These are phyloP conservation scores for Platyrinchus mystaceus DNA, from an alignment of 2,797 vertebrate species.

Conservation along the genomic window DNA sequence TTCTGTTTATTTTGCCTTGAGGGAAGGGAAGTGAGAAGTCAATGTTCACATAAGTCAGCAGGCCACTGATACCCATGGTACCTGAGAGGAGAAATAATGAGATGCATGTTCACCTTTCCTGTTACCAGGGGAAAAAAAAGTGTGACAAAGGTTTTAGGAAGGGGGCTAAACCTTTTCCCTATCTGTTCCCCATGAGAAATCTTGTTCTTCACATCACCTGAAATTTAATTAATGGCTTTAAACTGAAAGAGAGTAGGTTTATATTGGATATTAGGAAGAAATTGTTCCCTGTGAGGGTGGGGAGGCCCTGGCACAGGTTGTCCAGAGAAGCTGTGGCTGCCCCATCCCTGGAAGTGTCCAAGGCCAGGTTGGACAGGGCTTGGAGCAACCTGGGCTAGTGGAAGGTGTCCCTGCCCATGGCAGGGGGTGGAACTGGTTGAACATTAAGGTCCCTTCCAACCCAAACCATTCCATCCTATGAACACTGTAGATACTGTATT, in stretches of 20 bases:
- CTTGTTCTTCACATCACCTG: not conserved
- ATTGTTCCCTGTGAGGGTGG: not conserved
- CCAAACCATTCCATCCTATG: not conserved
- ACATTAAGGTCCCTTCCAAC: not conserved
- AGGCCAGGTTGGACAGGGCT: fast-evolving
- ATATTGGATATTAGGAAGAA: not conserved
- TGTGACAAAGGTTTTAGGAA: not conserved
- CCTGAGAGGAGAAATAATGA: not conserved
- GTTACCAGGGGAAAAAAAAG: not conserved
- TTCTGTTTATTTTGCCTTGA: not conserved
- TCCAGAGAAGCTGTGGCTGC: not conserved
- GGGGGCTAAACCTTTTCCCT: not conserved
- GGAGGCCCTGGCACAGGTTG: not conserved
- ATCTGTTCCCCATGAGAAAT: not conserved
- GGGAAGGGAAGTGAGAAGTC: not conserved
- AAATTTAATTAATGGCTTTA: not conserved
- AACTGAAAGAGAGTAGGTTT: not conserved
- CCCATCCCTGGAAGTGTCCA: not conserved
- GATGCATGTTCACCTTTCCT: not conserved
- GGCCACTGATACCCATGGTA: not conserved
- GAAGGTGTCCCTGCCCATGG: not conserved
- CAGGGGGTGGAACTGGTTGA: not conserved
- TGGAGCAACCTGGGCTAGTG: not conserved
- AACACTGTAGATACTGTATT: not conserved
- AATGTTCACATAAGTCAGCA: not conserved